phyloP scores from a whole-genome alignment of 2,888 invertebrate genomes.

The Rotaria sp. region DNA sequence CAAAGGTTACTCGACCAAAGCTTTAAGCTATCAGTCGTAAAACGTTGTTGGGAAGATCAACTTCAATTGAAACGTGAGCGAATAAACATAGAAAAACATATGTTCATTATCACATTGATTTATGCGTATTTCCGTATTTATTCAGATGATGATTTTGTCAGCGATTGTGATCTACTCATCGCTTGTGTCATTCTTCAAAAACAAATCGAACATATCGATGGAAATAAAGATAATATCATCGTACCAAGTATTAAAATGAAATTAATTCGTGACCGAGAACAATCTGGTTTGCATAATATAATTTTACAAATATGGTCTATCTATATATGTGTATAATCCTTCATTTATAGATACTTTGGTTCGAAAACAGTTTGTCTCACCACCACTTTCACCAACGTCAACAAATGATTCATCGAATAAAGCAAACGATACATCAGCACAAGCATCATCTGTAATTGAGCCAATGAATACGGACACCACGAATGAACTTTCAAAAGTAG shows the following conservation, averaged over 20 bases:
- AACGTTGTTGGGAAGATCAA: constrained; percentile 9
- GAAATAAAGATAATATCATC: not conserved
- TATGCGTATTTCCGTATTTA: not conserved
- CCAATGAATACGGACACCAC: not conserved
- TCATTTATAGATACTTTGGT: not conserved
- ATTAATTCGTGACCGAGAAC: not conserved
- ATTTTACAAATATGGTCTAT: not conserved
- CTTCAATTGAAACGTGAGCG: not conserved
- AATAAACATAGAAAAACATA: too few relatives aligned
- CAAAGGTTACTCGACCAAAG: not conserved
- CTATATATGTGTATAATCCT: not conserved
- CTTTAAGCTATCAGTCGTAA: not conserved
- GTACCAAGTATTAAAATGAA: not conserved
- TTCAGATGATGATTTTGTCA: not conserved
- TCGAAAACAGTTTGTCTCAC: not conserved
- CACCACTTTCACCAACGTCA: not conserved
- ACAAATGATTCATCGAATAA: too few relatives aligned
- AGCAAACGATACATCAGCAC: too few relatives aligned
- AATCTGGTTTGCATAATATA: not conserved
- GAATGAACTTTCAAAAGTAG: not conserved
- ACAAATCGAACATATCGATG: not conserved
- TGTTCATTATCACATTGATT: too few relatives aligned
- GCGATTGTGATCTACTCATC: not conserved
- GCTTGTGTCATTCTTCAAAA: not conserved
- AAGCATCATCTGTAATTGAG: too few relatives aligned